Evolutionary conservation across 2,113 vertebrate genomes (phyloP), one percentile per base, ranked within the genome.

Genomic region (Lathamus discolor): DNA sequence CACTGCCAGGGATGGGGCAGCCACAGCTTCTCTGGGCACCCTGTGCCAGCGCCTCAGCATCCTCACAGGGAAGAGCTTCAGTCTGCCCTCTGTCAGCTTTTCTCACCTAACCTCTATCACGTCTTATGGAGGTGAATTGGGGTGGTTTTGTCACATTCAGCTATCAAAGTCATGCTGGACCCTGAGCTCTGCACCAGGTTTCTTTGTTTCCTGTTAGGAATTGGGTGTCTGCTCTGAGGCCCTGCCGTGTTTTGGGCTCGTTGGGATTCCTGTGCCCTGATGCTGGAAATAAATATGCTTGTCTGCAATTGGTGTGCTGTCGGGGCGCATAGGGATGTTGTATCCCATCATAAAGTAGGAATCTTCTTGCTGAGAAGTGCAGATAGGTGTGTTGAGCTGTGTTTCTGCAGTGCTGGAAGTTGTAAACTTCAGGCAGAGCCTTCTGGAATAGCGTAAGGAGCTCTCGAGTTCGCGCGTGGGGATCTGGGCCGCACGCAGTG

Each of bases 201-300:
- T n/a, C 51, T 54, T 49, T 33, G 44, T 25, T 24, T n/a, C 43
- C 37, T 3, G 1, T 4, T 13, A 25, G 44, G 31, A 41, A 8
- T 13, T 23, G n/a, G 5, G 8, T 48, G 43, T 79, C 25, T 17
- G 6, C 52, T 35, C 68, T 0, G 0, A 37, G 54, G 15, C 48
- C 44, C 22, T 48, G 41, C 7, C 1, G 5, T 3, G 4, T 10
- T 25, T 43, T 20, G 19, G 10, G 62, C 51, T 72, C 1, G 0
- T 3, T 43, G 33, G 68, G 23, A 10, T 39, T 87, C 57, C 52
- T 63, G 24, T 12, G 17, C 62, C 49, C 64, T 17, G 28, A 10
- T 72, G 43, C 77, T 67, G 76, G 13, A 19, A 72, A n/a, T 15
- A 22, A 28, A 11, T 8, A 41, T 1, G 0, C 13, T 52, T 33